Evolutionary conservation across 2,113 vertebrate genomes (phyloP).

Genomic region (Aleadryas rufinucha): DNA sequence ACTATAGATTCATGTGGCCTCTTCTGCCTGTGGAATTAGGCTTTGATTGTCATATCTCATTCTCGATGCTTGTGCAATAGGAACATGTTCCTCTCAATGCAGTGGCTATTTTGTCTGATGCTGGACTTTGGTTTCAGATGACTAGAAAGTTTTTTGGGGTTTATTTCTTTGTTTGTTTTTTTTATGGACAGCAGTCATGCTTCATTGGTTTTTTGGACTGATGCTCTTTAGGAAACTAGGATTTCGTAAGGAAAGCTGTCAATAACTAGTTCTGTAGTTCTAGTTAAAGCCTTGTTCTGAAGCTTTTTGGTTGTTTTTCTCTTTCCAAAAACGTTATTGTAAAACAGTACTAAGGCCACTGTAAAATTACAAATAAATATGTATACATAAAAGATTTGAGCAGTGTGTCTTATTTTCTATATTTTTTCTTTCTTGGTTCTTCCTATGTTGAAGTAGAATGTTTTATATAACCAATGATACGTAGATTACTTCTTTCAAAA

Average conservation of each 20-base stretch:
- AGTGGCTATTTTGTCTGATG: conserved; percentile 48
- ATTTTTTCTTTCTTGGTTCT: background rate
- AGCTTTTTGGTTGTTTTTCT: background rate
- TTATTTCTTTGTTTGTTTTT: background rate
- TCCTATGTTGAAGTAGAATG: background rate
- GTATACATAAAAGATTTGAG: conserved; percentile 30
- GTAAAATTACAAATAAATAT: conserved; percentile 65
- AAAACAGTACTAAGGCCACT: conserved; percentile 57
- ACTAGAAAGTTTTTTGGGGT: background rate
- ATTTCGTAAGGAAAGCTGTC: conserved; percentile 23
- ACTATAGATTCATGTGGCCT: conserved; percentile 6
- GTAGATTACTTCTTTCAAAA: background rate
- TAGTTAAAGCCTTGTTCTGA: conserved; percentile 24
- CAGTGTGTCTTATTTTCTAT: background rate
- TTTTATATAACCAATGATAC: background rate
- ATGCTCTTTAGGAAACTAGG: conserved; percentile 4
- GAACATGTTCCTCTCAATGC: conserved; percentile 46
- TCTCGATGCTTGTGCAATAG: conserved; percentile 66
- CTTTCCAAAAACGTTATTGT: background rate
- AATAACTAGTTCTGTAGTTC: conserved; percentile 1
- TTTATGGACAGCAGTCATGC: background rate
- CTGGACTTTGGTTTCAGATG: conserved; percentile 42
- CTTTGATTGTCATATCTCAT: conserved; percentile 53
- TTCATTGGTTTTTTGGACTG: background rate
- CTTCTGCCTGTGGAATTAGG: conserved; percentile 36